Conservation (phyloP, 2,888 invertebrate genomes). For the Coelinius sp. region DNA sequence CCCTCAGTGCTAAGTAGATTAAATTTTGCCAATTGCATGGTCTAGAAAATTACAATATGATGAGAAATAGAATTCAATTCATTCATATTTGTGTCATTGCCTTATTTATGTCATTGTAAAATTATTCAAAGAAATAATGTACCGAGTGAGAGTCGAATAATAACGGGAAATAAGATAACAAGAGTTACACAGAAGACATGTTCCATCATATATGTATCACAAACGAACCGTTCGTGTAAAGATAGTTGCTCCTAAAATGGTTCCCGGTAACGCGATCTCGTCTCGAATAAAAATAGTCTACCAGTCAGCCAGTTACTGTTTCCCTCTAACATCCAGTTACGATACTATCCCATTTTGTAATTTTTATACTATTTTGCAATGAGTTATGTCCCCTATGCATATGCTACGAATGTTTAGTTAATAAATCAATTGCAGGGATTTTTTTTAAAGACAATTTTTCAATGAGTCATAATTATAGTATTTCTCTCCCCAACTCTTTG, state of each 20-base stretch:
- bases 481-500: background rate
- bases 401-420: conserved; percentile 4
- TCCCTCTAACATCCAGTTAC: conserved; percentile 15
- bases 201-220: conserved; percentile 5
- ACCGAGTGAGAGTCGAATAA: background rate
- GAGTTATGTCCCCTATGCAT: background rate
- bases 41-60: too few species aligned
- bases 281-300: conserved; percentile 73
- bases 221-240: conserved; percentile 63
- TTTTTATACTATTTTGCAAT: background rate
- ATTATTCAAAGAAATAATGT: background rate
- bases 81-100: background rate
- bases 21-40: too few species aligned
- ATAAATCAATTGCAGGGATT: background rate
- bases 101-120: background rate
- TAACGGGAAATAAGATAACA: background rate
- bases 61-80: background rate
- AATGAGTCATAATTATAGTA: background rate
- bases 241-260: conserved; percentile 79
- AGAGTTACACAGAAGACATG: conserved; percentile 4
- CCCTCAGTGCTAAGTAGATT: background rate
- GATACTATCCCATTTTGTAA: conserved; percentile 10
- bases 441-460: background rate
- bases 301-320: conserved; percentile 63
- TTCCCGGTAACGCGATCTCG: conserved; percentile 76